phyloP scores from a whole-genome alignment of 2,888 invertebrate species.

The Pemphredon lugubris region DNA sequence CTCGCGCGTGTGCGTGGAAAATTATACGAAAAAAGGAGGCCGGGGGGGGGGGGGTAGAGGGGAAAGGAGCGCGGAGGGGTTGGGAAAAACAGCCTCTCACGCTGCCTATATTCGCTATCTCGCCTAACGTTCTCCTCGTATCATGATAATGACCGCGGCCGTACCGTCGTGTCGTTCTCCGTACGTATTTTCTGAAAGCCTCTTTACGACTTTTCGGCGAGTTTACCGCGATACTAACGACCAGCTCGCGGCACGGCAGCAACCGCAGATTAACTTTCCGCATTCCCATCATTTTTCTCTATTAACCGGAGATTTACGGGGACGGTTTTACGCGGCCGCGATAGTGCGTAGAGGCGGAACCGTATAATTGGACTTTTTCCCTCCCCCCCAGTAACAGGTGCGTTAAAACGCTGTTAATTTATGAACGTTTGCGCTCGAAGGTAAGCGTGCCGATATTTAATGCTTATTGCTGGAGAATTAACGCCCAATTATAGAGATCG shows the following conservation, averaged over 20 bases:
- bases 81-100: conserved; percentile 22
- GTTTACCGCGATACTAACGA: conserved; percentile 58
- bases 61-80: conserved; percentile 2
- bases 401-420: conserved; percentile 27
- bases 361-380: conserved; percentile 31
- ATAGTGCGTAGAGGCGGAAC: conserved; percentile 10
- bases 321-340: conserved; percentile 21
- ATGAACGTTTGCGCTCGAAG: conserved; percentile 10
- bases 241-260: conserved; percentile 29
- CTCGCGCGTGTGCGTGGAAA: neutral
- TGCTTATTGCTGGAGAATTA: conserved; percentile 13
- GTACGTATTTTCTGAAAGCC: conserved; percentile 54
- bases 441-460: neutral
- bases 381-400: conserved; percentile 15
- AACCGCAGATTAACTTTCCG: conserved; percentile 53
- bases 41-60: conserved; percentile 6
- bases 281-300: conserved; percentile 59
- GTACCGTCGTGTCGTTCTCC: conserved; percentile 33
- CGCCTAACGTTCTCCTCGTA: conserved; percentile 5
- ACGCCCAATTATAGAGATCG: neutral
- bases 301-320: conserved; percentile 57
- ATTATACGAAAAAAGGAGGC: conserved; percentile 19
- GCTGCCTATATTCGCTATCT: neutral
- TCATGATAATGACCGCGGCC: conserved; percentile 45
- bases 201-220: conserved; percentile 60